Evolutionary conservation across 2,797 vertebrate species (phyloP), one percentile per base, ranked within the genome.

Genomic region (Chaetodon trifasciatus): DNA sequence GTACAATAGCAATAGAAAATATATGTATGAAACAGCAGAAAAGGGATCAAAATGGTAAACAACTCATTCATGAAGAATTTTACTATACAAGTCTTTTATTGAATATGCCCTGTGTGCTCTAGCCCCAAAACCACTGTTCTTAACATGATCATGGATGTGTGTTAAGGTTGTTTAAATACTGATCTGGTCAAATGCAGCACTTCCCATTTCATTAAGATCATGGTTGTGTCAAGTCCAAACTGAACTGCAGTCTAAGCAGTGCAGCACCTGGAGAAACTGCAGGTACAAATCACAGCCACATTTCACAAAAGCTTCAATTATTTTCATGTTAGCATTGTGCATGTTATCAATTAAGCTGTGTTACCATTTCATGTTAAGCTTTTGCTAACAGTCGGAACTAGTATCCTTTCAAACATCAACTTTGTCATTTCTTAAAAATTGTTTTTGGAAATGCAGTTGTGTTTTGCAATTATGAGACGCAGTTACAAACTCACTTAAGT

Each of bases 1-100:
- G 70, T 82, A 89, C 87, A 86, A 84, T 61, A 90, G 76, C 69
- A 63, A 63, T 55, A 63, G 61, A 83, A 76, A 68, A 70, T 42
- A 64, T 28, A 66, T 28, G 70, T 40, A 86, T 70, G 70, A 85
- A 82, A 86, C 61, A 83, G 84, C 80, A 86, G 79, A 83, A 83
- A 86, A 85, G 83, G 63, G 84, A 81, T 82, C 79, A 79, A 81
- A 87, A 79, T 4, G 78, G 88, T 89, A 83, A 88, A 89, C 76
- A 80, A 91, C 81, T 88, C 83, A 89, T 88, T 89, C 87, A 89
- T 88, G 83, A 67, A 80, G 73, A 52, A 82, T 85, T 90, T 94
- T 86, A 89, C 93, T 92, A 74, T 92, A 93, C 88, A 93, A 74
- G 71, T 89, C 76, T 86, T 92, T 93, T 93, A 92, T 92, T 93